Base-by-base conservation (phyloP, 2,797 vertebrate genomes). In the Poeciliopsis paucimaculata region DNA sequence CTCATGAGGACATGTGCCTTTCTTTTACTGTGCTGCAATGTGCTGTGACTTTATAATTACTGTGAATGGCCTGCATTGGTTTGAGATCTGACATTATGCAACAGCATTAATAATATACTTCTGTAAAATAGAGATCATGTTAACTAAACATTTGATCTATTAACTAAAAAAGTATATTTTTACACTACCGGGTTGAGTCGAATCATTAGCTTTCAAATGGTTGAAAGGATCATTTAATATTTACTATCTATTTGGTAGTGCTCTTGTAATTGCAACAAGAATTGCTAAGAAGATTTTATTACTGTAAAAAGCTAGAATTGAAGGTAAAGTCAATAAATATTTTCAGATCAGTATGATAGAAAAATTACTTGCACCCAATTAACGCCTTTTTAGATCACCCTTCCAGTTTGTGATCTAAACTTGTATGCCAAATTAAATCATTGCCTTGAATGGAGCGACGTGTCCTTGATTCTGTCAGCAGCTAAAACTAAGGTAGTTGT, bases 11-110 rank as follows among this genome's bases (percentile, higher is more conserved):
- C 26, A 13, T 71, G 77, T 23, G 12, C 72, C 77, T 71, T 82
- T 80, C 75, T 78, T 77, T 74, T 72, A 81, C 82, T 84, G 85
- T 89, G 91, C 87, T 87, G 85, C 83, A 55, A 66, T 90, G 90
- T 82, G 77, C 87, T 57, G 73, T 76, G 72, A 70, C 34, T 79
- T 71, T 79, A 88, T 43, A 81, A 78, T 75, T 84, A 84, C 75
- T 70, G 73, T 16, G 79, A 72, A 82, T 86, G 83, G 80, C 79
- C 86, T 78, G 79, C 64, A 87, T 79, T 62, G 60, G 34, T 92
- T 86, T 84, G 76, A 74, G 80, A 82, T 77, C 62, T 76, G 70
- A 77, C 66, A 84, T 91, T 89, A 87, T 49, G 74, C 49, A 71
- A 77, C 16, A 11, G 31, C 34, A 79, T 72, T 86, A 86, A 78